Conservation (phyloP, 2,113 vertebrate genomes). For the Trematocara variabile region DNA sequence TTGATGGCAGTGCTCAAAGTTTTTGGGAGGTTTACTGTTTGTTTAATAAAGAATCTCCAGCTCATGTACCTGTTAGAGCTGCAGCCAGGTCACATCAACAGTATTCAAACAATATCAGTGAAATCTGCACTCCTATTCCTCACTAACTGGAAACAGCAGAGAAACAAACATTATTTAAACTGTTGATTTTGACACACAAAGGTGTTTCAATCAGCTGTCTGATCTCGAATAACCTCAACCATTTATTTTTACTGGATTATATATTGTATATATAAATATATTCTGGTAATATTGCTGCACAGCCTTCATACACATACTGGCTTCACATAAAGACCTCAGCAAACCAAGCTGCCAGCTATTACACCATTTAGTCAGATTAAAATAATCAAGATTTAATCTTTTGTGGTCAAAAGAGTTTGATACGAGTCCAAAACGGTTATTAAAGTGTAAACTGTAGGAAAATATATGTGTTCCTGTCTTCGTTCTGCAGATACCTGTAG, state of each 20-base stretch:
- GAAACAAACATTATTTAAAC: background rate
- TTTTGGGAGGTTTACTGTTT: background rate
- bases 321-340: background rate
- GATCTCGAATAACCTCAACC: background rate
- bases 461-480: background rate
- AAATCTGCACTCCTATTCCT: background rate
- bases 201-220: background rate
- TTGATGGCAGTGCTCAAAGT: background rate
- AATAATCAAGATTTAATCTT: background rate
- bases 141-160: background rate
- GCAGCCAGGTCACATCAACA: background rate
- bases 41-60: background rate
- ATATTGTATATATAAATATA: background rate
- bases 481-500: background rate
- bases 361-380: background rate
- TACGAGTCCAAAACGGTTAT: background rate
- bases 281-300: background rate
- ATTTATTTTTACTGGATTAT: background rate
- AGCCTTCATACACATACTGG: background rate
- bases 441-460: background rate
- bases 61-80: background rate
- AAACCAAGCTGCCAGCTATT: background rate
- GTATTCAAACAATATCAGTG: background rate
- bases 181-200: background rate
- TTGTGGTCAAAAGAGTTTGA: background rate